A percentile compares a stretch with the other conserved stretches of the same genome.
These are phyloP conservation scores for Ctenodactylus gundi DNA, from an alignment of 2,113 vertebrate genomes.

Conservation along the genomic window DNA sequence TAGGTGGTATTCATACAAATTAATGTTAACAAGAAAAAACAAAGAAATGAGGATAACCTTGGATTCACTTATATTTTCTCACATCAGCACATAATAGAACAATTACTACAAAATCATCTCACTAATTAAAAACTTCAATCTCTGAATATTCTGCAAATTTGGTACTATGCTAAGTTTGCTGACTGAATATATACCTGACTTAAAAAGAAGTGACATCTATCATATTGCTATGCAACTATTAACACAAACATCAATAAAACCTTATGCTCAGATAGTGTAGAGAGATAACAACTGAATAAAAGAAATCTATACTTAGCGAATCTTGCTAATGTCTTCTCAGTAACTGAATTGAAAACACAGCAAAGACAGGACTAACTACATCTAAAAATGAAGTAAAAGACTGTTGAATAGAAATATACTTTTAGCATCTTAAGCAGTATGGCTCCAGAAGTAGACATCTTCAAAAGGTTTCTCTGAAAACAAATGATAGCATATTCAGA, in stretches of 20 bases:
- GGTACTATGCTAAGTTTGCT: background rate
- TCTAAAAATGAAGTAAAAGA: conserved; percentile 30
- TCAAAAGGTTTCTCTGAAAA: conserved; percentile 23
- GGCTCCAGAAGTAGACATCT: background rate
- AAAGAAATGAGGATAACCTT: background rate
- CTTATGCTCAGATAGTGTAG: background rate
- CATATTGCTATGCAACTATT: background rate
- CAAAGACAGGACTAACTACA: conserved; percentile 6
- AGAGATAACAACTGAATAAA: background rate
- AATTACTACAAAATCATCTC: background rate
- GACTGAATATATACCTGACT: background rate
- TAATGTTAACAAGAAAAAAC: background rate
- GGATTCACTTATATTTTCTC: conserved; percentile 19
- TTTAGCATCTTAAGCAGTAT: background rate
- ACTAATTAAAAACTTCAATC: background rate
- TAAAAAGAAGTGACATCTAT: conserved; percentile 16
- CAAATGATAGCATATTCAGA: background rate
- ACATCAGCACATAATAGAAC: background rate
- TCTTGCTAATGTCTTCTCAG: background rate
- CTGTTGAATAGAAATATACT: background rate
- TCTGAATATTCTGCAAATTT: background rate
- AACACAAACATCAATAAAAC: background rate
- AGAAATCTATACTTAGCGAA: conserved; percentile 4
- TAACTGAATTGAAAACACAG: background rate
- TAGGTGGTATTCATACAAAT: background rate